Base-by-base conservation (phyloP, 2,888 invertebrate species). In the Drosophila yooni region DNA sequence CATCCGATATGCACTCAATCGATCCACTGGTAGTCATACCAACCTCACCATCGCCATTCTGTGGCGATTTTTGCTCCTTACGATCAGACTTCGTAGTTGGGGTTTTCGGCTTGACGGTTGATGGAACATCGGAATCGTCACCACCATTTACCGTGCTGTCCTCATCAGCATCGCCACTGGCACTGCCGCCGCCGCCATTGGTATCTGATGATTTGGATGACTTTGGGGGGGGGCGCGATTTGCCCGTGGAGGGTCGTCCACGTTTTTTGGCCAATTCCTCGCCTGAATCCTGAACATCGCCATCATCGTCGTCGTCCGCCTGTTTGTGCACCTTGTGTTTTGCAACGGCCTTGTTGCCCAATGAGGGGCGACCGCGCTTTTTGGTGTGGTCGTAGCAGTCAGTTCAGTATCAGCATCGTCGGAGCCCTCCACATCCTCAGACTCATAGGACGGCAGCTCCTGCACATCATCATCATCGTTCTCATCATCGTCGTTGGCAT, bases 351-450 rank as follows among this genome's bases (percentile, higher is more conserved):
- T 88, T 88, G 5, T 46, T 50, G 60, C 15, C 43, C 6, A 57
- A 10, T 0, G 74, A 0, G 1, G 88, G 85, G 25, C 89, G 82
- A 33, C 85, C 86, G 3, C 89, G 89, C 50, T 86, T 86, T 89
- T 84, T 33, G 86, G 73, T 31, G 82, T 58, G 11, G 64, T 54
- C 40, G 62, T 33, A 1, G 61, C 27, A 15, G 59, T 29, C 3
- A 57, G 50, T 6, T 61, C 51, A 29, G 54, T 68, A 0, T 75
- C 70, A 11, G 13, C 51, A 3, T 66, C 66, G 27, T 52, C 36
- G 31, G 70, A 56, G 51, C 58, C 68, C 0, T 60, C 75, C 0
- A 76, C 70, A 1, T 66, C 70, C 11, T 79, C 75, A 0, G 70
- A 62, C 0, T 56, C 67, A 0, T 81, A 64, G 4, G 70, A 74